Percentiles rank a stretch among this genome's conserved stretches.
Evolutionary conservation across 2,113 vertebrate genomes (phyloP).

Genomic region (Chiloscyllium plagiosum): DNA sequence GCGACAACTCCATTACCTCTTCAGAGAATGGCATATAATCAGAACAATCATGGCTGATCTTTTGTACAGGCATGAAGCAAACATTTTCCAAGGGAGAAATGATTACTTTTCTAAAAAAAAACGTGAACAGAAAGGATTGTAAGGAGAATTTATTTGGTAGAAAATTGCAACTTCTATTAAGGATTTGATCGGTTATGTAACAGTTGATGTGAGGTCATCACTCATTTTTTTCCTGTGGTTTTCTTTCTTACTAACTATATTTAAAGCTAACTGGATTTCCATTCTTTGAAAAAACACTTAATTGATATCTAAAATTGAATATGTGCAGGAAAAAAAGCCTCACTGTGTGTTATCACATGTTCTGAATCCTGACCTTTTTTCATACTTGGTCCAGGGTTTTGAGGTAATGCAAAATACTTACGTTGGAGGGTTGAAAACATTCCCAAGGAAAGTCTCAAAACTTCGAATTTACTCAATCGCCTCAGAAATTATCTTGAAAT

Average conservation of each 20-base stretch:
- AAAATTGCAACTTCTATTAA: background rate
- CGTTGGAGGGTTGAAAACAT: background rate
- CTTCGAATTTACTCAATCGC: background rate
- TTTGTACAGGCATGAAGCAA: background rate
- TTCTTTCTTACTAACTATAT: background rate
- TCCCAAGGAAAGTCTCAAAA: background rate
- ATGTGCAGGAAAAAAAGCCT: background rate
- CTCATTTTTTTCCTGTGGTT: background rate
- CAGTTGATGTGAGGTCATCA: background rate
- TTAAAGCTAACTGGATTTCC: background rate
- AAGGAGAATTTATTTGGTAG: background rate
- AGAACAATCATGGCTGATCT: conserved; percentile 9
- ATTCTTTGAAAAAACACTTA: background rate
- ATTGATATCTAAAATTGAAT: background rate
- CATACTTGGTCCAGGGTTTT: background rate
- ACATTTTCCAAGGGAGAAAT: background rate
- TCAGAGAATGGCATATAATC: conserved; percentile 9
- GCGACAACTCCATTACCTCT: conserved; percentile 11
- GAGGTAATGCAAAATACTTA: background rate
- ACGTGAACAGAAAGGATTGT: background rate
- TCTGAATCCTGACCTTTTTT: background rate
- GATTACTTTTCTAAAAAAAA: background rate
- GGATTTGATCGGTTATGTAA: background rate
- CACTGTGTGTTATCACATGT: background rate
- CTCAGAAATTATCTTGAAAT: background rate